Base-by-base conservation (phyloP, 2,888 invertebrate genomes). In the Julus scanicus region DNA sequence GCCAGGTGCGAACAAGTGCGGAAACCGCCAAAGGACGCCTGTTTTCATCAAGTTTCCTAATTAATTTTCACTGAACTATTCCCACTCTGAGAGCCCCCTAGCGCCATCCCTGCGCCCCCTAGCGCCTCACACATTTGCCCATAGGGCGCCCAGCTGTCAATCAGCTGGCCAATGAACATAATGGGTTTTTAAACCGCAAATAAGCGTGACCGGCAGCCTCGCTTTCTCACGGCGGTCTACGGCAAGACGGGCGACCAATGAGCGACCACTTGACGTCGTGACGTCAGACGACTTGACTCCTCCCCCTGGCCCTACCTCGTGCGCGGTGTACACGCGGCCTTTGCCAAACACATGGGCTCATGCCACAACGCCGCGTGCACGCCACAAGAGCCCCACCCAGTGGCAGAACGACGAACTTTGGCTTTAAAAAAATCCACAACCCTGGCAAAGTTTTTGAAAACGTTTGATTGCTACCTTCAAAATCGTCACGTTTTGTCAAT, bases 91-190 rank as follows among this genome's bases (percentile, higher is more conserved):
- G 48, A 48, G 48, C 48, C 13, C 48, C 48, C 48, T 48, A 53
- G 9, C 53, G 53, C 4, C 5, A n/a, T 63, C n/a, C 9, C 8
- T 11, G 71, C 71, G 71, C 71, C 71, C 71, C 71, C 71, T 71
- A 29, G 29, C 71, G 29, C 1, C 71, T 4, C 71, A 11, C 71
- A 11, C 20, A n/a, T 71, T 71, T 71, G 71, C 71, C 71, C 71
- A 71, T 71, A 71, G 71, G 71, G 71, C 71, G 17, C 71, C 29
- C 71, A 71, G 71, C 71, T 71, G 71, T 71, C 71, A 71, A 71
- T 71, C 71, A 71, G 71, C 71, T 71, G 71, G 71, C 71, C 71
- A 71, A 71, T 71, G 71, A 71, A 71, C 71, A 71, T 71, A 71
- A 71, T 71, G 71, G 29, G 71, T 8, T 29, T 5, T 11, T 20